Evolutionary conservation across 2,888 invertebrate genomes (phyloP), one percentile per base, ranked within the genome.

Genomic region (Mechanitis messenoides): DNA sequence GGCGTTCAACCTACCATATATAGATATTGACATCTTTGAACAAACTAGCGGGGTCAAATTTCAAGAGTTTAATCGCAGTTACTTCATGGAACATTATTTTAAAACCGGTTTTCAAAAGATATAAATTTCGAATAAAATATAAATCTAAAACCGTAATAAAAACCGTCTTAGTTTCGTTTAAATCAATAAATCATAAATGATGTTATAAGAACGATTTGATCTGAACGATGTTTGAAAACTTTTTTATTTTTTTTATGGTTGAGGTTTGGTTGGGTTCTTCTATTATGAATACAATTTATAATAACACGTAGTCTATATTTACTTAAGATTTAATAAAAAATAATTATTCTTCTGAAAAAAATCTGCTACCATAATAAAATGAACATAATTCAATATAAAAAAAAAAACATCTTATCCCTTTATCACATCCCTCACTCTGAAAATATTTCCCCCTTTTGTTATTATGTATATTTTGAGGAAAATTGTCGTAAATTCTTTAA

Each of bases 401-500:
- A 20, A 20, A 60, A 59, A 53, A 56, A 56, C 58, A 60, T 55
- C 55, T 33, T 45, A 59, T 55, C 55, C 62, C 60, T 61, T 67
- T 64, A 63, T 64, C 58, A 62, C 54, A 64, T 60, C 58, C 58
- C 58, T 54, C 59, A 62, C 46, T 62, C 57, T 71, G 58, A 55
- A 62, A 70, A 70, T 69, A 68, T 63, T 68, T 68, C 69, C 72
- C 72, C 75, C 72, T 72, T 70, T 72, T 70, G 68, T 78, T 78
- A 76, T 71, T 79, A 73, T 75, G 74, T 76, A 75, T 77, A 77
- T 79, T 76, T 77, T 75, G 77, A 77, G 71, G 73, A 71, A 74
- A 74, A 75, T 78, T 76, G 75, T 75, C 78, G 74, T 83, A 81
- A 83, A 80, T 78, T 82, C 75, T 70, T 70, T 72, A 74, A 80